Conservation (phyloP, 1,140 invertebrate genomes). For the Danaus plexippus region DNA sequence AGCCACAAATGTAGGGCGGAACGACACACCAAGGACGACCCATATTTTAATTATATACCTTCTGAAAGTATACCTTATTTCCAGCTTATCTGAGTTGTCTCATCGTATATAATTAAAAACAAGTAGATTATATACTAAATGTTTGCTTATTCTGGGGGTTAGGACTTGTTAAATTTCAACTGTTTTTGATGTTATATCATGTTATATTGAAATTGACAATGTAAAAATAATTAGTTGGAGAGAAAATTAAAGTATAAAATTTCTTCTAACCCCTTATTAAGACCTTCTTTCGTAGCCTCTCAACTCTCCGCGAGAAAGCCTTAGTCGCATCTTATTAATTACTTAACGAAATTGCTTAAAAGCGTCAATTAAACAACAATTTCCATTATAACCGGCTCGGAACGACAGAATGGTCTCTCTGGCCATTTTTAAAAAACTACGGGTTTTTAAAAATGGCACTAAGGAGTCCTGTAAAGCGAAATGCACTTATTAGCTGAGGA, state of each 20-base stretch:
- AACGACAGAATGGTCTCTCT: conserved; percentile 31
- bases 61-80: too few species aligned
- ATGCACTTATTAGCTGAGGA: conserved; percentile 67
- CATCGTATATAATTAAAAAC: too few species aligned
- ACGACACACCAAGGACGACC: conserved; percentile 12
- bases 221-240: too few species aligned
- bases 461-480: conserved; percentile 64
- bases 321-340: conserved; percentile 44
- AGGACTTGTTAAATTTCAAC: too few species aligned
- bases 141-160: too few species aligned
- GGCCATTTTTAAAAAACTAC: conserved; percentile 55
- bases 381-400: conserved; percentile 35
- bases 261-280: too few species aligned
- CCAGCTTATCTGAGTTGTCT: too few species aligned
- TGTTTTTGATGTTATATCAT: too few species aligned
- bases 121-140: too few species aligned
- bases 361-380: conserved; percentile 51
- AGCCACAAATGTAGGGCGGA: conserved; percentile 15
- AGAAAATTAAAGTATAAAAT: too few species aligned
- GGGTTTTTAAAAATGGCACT: conserved; percentile 59
- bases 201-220: too few species aligned
- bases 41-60: conserved; percentile 12
- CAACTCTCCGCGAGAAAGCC: conserved; percentile 1
- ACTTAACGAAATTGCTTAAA: conserved; percentile 55
- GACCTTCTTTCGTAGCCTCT: too few species aligned